phyloP scores from a whole-genome alignment of 2,888 invertebrate species.

The Chloroclystis v-ata region DNA sequence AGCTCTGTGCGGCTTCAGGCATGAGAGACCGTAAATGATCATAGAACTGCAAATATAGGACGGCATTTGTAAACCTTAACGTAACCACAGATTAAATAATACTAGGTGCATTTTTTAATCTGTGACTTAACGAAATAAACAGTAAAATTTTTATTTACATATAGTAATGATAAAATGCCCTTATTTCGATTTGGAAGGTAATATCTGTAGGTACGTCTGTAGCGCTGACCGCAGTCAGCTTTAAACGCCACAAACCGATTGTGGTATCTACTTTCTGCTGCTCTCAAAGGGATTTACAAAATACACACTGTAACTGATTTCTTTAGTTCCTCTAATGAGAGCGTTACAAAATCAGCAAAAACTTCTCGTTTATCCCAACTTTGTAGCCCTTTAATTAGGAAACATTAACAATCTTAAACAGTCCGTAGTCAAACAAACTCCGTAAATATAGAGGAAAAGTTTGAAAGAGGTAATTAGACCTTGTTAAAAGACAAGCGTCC shows the following conservation, averaged over 20 bases:
- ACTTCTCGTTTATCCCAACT: neutral
- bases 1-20: too few species aligned
- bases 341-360: neutral
- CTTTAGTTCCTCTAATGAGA: neutral
- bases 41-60: too few species aligned
- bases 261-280: slow-evolving; percentile 29
- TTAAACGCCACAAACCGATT: slow-evolving; percentile 34
- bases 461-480: slow-evolving; percentile 9
- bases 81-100: too few species aligned
- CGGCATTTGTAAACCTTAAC: too few species aligned
- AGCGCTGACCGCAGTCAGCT: slow-evolving; percentile 28
- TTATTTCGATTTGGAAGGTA: slow-evolving; percentile 1
- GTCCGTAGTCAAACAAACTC: neutral
- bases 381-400: neutral
- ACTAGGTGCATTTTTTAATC: too few species aligned
- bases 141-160: too few species aligned
- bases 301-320: too few species aligned
- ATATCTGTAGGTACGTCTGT: slow-evolving; percentile 19
- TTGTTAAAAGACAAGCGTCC: slow-evolving; percentile 5
- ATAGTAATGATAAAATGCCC: neutral
- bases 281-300: neutral
- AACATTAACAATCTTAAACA: neutral
- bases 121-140: too few species aligned
- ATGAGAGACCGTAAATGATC: too few species aligned
- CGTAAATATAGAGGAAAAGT: slow-evolving; percentile 10